Conservation (phyloP, 2,113 vertebrate species). For the Piprites chloris region DNA sequence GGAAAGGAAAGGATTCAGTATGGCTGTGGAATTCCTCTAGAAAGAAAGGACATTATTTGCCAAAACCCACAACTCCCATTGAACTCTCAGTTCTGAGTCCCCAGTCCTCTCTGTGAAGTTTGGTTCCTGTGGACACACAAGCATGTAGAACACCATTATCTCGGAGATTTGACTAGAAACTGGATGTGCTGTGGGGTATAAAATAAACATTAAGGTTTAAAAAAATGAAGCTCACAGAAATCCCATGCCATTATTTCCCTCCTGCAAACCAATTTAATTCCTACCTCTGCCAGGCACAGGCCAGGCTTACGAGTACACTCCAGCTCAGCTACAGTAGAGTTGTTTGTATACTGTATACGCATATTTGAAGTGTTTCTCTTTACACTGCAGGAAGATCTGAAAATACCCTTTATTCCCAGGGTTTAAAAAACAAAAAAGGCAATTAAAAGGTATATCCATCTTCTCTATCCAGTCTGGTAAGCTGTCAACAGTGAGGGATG, state of each 20-base stretch:
- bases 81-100: not conserved
- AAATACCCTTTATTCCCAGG: not conserved
- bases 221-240: not conserved
- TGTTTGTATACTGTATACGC: accelerated
- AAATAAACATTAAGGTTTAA: not conserved
- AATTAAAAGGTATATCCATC: not conserved
- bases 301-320: not conserved
- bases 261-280: not conserved
- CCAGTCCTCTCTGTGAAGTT: not conserved
- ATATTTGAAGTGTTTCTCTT: not conserved
- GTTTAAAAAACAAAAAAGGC: not conserved
- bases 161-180: not conserved
- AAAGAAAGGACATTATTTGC: not conserved
- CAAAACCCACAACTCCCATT: not conserved
- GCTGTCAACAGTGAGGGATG: not conserved
- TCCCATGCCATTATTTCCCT: not conserved
- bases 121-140: not conserved
- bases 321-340: not conserved
- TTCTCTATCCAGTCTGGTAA: not conserved
- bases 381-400: not conserved
- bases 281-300: not conserved
- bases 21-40: not conserved
- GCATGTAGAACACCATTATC: not conserved
- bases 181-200: accelerated
- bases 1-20: not conserved